Evolutionary conservation across 1,140 invertebrate species (phyloP).

Genomic region (Neodiprion lecontei): DNA sequence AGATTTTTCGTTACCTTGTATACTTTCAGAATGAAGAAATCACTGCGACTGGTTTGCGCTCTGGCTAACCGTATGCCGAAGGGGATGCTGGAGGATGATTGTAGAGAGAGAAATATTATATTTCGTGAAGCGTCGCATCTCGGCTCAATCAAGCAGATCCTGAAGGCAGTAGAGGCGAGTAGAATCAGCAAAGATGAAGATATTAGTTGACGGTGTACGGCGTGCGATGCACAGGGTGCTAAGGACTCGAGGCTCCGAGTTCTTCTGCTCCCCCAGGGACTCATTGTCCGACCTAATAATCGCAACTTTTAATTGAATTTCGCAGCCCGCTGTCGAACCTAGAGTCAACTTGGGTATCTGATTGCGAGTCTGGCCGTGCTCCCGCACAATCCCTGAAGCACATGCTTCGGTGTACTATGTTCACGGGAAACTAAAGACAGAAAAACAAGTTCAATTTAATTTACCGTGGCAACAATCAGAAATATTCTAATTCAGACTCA

Average conservation of each 20-base stretch:
- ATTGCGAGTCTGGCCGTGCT: too few relatives aligned
- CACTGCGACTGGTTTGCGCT: constrained; percentile 21
- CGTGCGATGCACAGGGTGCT: constrained; percentile 27
- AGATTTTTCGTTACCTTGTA: too few relatives aligned
- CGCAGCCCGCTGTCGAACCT: constrained; percentile 24
- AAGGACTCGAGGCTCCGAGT: constrained; percentile 19
- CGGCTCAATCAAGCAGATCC: constrained; percentile 59
- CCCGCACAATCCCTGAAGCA: too few relatives aligned
- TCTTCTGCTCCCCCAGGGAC: constrained; percentile 42
- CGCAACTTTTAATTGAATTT: constrained; percentile 63
- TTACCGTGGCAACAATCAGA: too few relatives aligned
- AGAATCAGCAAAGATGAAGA: constrained; percentile 61
- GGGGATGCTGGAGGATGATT: constrained; percentile 44
- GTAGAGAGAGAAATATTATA: constrained; percentile 60
- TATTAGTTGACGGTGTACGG: constrained; percentile 41
- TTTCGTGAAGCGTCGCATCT: constrained; percentile 57
- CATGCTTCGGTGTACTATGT: too few relatives aligned
- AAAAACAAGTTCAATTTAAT: too few relatives aligned
- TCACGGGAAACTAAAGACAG: too few relatives aligned
- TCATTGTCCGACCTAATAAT: constrained; percentile 62
- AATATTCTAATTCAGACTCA: too few relatives aligned
- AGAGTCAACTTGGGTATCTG: too few relatives aligned
- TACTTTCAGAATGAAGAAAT: not conserved
- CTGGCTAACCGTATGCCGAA: constrained; percentile 19
- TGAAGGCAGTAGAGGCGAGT: constrained; percentile 44